A percentile compares a stretch with the other conserved stretches of the same genome.
Conservation (phyloP, 2,113 vertebrate genomes). For the Orthonyx spaldingii region DNA sequence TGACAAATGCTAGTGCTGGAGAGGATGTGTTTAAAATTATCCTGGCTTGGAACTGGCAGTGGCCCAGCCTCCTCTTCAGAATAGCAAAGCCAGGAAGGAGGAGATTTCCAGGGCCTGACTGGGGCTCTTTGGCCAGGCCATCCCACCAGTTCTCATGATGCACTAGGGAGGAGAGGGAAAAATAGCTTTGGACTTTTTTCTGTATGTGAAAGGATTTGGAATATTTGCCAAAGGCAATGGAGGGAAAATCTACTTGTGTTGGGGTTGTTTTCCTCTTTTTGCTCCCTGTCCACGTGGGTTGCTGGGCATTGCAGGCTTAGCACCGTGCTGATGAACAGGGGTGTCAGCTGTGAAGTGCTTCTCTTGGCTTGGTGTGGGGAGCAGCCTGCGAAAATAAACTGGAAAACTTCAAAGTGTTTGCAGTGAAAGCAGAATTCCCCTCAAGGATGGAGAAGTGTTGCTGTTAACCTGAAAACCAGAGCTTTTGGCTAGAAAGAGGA, state of each 20-base stretch:
- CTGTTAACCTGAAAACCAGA: neutral
- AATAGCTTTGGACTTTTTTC: neutral
- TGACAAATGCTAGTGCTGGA: neutral
- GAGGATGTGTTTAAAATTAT: conserved; percentile 21
- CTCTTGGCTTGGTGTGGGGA: neutral
- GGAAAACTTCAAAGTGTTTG: neutral
- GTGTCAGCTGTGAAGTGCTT: neutral
- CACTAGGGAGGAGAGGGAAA: neutral
- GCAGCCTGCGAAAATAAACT: neutral
- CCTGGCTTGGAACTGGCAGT: neutral
- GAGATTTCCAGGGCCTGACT: neutral
- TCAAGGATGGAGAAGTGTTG: neutral
- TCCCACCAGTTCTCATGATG: neutral
- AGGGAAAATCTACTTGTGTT: neutral
- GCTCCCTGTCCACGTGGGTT: fast-evolving
- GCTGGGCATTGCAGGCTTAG: neutral
- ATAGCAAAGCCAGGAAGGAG: conserved; percentile 1
- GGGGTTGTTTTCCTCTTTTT: neutral
- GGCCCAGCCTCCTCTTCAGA: neutral
- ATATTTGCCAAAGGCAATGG: neutral
- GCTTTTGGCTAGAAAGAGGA: neutral
- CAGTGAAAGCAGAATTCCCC: neutral
- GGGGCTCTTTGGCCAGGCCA: neutral
- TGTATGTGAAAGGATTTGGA: neutral
- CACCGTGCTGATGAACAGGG: fast-evolving